These are phyloP conservation scores for Carterocephalus palaemon DNA, from an alignment of 2,888 invertebrate species.

Conservation along the genomic window DNA sequence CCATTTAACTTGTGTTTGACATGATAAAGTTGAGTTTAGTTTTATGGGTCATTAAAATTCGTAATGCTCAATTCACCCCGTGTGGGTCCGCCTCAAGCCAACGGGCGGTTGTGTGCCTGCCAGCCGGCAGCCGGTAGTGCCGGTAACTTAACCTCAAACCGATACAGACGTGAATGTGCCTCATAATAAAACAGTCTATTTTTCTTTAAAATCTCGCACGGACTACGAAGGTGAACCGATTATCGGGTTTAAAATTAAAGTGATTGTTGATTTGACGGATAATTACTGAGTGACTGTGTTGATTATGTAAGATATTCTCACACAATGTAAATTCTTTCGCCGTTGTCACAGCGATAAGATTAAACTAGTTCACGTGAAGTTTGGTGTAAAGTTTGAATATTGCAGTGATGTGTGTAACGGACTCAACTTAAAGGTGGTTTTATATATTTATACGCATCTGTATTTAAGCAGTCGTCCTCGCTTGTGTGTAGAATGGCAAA, in stretches of 20 bases:
- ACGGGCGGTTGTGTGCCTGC: slow-evolving; percentile 59
- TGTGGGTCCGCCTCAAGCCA: slow-evolving; percentile 44
- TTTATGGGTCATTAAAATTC: slow-evolving; percentile 18
- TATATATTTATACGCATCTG: slow-evolving; percentile 24
- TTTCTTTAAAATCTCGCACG: slow-evolving; percentile 44
- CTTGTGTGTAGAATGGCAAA: slow-evolving; percentile 63
- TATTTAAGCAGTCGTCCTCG: slow-evolving; percentile 28
- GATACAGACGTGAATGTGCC: slow-evolving; percentile 74
- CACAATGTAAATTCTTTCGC: slow-evolving; percentile 10
- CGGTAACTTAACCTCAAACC: slow-evolving; percentile 78
- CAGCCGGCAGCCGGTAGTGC: slow-evolving; percentile 62
- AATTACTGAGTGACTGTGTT: not conserved
- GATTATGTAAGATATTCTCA: slow-evolving; percentile 4
- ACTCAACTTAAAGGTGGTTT: slow-evolving; percentile 37
- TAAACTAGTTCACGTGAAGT: slow-evolving; percentile 8
- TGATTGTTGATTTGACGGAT: not conserved
- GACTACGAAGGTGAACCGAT: not conserved
- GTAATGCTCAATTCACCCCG: slow-evolving; percentile 31
- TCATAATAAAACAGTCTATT: slow-evolving; percentile 63
- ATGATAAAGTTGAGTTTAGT: not conserved
- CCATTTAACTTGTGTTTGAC: not conserved
- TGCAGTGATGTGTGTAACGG: slow-evolving; percentile 44
- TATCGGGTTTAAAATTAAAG: not conserved
- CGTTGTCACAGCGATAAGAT: slow-evolving; percentile 12
- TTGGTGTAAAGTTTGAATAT: slow-evolving; percentile 16